These are phyloP conservation scores for Epistrophella euchroma DNA, from an alignment of 2,888 invertebrate genomes.

Conservation along the genomic window DNA sequence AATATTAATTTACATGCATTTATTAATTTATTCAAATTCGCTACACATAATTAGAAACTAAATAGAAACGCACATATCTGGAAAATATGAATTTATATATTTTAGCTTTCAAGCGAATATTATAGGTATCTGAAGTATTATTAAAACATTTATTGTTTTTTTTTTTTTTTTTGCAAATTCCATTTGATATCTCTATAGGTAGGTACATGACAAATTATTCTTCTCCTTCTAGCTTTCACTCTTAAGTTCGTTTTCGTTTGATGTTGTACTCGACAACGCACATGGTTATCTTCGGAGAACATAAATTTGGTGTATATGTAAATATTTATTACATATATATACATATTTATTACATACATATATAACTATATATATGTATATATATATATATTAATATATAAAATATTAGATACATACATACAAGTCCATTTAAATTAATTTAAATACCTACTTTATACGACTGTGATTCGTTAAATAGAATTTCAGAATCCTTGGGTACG, in stretches of 20 bases:
- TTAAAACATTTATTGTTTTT: no score
- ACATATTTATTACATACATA: background rate
- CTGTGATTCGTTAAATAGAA: background rate
- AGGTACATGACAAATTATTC: background rate
- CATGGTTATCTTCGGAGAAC: background rate
- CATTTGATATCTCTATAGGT: background rate
- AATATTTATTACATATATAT: background rate
- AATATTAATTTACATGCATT: no score
- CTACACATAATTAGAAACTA: no score
- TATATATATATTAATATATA: background rate
- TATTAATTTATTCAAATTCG: no score
- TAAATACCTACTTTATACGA: no score
- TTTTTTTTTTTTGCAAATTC: background rate
- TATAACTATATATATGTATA: background rate
- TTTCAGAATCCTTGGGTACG: background rate
- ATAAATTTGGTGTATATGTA: background rate
- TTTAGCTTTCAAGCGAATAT: no score
- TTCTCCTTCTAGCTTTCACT: conserved; percentile 3
- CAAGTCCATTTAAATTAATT: no score
- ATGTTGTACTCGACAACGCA: conserved; percentile 7
- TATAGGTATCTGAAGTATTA: background rate
- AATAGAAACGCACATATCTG: background rate
- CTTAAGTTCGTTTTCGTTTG: background rate
- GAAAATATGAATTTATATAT: background rate
- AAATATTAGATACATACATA: no score